phyloP scores from a whole-genome alignment of 2,113 vertebrate genomes.

The Menidia beryllina region DNA sequence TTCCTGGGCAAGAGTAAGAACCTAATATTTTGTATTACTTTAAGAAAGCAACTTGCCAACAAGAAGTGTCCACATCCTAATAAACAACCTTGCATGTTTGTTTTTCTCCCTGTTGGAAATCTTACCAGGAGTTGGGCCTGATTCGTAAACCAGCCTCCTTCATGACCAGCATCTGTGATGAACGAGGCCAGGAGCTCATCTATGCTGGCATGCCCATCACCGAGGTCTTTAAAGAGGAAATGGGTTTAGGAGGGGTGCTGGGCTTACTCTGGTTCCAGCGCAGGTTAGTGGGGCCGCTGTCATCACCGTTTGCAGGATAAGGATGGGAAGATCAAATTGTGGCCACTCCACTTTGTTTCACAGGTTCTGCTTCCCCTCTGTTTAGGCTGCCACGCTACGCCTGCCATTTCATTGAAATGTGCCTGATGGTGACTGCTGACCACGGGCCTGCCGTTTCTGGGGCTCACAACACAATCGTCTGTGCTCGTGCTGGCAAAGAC shows the following conservation, averaged over 20 bases:
- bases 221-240: slow-evolving; percentile 97
- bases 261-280: slow-evolving; percentile 98
- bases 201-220: slow-evolving; percentile 99
- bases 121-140: slow-evolving; percentile 90
- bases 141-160: slow-evolving; percentile 98
- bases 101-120: background rate
- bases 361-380: background rate
- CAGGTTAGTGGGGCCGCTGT: slow-evolving; percentile 78
- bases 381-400: slow-evolving; percentile 92
- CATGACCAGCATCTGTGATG: slow-evolving; percentile 99
- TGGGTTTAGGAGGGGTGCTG: slow-evolving; percentile 95
- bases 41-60: too few relatives aligned
- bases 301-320: too few relatives aligned
- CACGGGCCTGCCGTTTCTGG: slow-evolving; percentile 96
- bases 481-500: slow-evolving; percentile 96
- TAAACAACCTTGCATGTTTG: background rate
- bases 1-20: slow-evolving; percentile 94
- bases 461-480: slow-evolving; percentile 98
- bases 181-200: slow-evolving; percentile 96
- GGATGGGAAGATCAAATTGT: background rate
- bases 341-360: background rate
- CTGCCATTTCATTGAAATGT: slow-evolving; percentile 99
- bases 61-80: too few relatives aligned
- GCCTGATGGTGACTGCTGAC: slow-evolving; percentile 98
- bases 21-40: background rate